These are phyloP conservation scores for Piscicola geometra DNA, from an alignment of 2,888 invertebrate species.

Conservation along the genomic window DNA sequence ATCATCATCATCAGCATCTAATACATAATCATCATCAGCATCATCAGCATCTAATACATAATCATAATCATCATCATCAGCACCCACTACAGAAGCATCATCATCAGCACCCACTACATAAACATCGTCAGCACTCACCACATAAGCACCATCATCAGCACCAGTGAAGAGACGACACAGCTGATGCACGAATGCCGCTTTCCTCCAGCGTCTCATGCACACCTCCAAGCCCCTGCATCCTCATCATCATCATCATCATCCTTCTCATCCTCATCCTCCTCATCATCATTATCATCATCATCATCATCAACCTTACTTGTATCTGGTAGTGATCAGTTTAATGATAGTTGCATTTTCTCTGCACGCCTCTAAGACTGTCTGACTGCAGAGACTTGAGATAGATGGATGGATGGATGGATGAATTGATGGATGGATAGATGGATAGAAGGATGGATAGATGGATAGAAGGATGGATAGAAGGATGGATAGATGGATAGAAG, in stretches of 20 bases:
- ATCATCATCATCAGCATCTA: neutral
- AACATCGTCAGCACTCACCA: neutral
- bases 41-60: neutral
- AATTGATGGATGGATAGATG: too few species aligned
- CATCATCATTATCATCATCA: too few species aligned
- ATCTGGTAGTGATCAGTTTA: neutral
- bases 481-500: too few species aligned
- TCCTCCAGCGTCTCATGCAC: conserved; percentile 50
- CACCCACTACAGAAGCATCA: neutral
- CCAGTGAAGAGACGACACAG: conserved; percentile 50
- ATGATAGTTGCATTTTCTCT: neutral
- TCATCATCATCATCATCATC: too few species aligned
- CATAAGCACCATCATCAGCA: conserved; percentile 41
- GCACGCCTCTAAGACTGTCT: too few species aligned
- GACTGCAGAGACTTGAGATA: neutral
- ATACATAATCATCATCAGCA: neutral
- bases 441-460: too few species aligned
- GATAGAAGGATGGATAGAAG: too few species aligned
- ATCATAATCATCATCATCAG: too few species aligned
- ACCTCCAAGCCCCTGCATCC: conserved; percentile 50
- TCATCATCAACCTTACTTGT: neutral
- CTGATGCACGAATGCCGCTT: conserved; percentile 49
- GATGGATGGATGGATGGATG: too few species aligned
- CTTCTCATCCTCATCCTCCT: too few species aligned
- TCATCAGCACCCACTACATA: too few species aligned